Percentiles rank a stretch among this genome's conserved stretches.
These are phyloP conservation scores for Pseudococcus viburni DNA, from an alignment of 2,888 invertebrate genomes.

Conservation along the genomic window DNA sequence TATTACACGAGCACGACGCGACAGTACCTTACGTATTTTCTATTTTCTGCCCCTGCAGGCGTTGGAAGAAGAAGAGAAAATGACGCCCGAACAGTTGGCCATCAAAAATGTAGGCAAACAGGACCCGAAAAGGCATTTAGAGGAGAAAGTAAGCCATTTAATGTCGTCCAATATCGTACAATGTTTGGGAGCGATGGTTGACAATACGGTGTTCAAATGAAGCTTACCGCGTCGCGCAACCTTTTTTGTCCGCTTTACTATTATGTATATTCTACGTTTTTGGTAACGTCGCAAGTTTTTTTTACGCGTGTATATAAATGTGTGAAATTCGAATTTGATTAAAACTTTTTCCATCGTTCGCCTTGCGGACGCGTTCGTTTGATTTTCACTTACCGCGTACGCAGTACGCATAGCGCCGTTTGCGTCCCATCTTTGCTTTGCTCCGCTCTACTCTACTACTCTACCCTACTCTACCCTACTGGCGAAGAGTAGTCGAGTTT, in stretches of 20 bases:
- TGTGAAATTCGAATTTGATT: neutral
- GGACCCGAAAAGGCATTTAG: constrained; percentile 98
- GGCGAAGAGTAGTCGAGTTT: too few relatives aligned
- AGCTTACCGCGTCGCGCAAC: neutral
- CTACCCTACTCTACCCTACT: too few relatives aligned
- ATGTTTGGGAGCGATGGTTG: constrained; percentile 96
- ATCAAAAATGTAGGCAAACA: constrained; percentile 99
- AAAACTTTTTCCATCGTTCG: neutral
- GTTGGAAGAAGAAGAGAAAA: constrained; percentile 98
- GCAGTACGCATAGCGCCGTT: neutral
- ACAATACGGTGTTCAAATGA: constrained; percentile 91
- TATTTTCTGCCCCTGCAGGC: constrained; percentile 73
- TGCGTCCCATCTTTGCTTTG: too few relatives aligned
- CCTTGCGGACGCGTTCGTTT: neutral
- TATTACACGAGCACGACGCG: too few relatives aligned
- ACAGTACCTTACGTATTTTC: too few relatives aligned
- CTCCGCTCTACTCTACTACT: too few relatives aligned
- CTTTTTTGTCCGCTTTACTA: neutral
- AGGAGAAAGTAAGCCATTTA: constrained; percentile 96
- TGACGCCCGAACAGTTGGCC: constrained; percentile 98
- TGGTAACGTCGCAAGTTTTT: neutral
- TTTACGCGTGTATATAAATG: neutral
- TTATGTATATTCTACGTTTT: neutral
- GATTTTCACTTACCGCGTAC: neutral
- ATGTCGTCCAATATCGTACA: constrained; percentile 99